A percentile compares a stretch with the other conserved stretches of the same genome.
Conservation (phyloP, 2,113 vertebrate species). For the Aix galericulata region DNA sequence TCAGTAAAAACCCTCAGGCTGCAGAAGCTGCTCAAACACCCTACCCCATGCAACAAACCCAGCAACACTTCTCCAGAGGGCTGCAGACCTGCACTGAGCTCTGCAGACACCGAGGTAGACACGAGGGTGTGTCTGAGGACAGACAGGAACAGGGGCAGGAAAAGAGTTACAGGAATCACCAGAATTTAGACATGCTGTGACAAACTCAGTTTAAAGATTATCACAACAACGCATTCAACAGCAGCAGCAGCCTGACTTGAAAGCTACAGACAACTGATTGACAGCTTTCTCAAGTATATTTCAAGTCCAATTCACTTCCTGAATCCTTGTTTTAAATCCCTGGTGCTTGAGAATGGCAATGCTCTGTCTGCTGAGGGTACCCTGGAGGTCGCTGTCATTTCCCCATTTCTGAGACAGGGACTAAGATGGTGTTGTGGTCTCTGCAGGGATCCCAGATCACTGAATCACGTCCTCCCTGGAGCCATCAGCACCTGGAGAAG, state of each 20-base stretch:
- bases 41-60: background rate
- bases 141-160: background rate
- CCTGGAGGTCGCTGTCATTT: background rate
- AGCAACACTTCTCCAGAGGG: background rate
- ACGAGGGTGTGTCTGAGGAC: too few species aligned
- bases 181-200: background rate
- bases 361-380: background rate
- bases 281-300: background rate
- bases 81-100: background rate
- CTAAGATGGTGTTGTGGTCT: fast-evolving
- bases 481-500: background rate
- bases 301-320: background rate
- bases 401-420: background rate
- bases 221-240: background rate
- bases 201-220: background rate
- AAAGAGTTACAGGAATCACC: background rate
- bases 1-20: background rate
- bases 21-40: background rate
- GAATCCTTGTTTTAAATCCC: background rate
- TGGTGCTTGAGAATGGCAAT: background rate
- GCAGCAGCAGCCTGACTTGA: background rate
- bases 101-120: background rate
- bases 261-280: background rate
- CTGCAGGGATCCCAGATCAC: background rate
- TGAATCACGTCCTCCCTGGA: background rate